A percentile compares a stretch with the other conserved stretches of the same genome.
These are phyloP conservation scores for Oxyruncus cristatus DNA, from an alignment of 2,113 vertebrate genomes.

Conservation along the genomic window DNA sequence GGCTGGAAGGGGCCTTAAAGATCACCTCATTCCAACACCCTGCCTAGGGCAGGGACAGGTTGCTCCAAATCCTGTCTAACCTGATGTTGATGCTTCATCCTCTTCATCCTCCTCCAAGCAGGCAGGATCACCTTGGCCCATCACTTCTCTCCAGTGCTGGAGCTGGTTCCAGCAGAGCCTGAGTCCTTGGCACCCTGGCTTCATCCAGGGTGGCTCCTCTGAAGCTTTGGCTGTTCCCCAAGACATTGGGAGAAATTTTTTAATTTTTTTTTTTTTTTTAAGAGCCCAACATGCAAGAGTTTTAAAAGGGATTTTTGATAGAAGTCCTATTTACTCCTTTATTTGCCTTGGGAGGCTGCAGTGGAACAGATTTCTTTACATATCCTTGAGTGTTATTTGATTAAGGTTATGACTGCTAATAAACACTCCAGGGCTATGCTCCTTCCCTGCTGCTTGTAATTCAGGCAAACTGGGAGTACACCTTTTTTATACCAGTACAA, in stretches of 20 bases:
- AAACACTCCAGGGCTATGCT: constrained; percentile 52
- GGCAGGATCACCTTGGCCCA: neutral
- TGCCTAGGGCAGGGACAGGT: neutral
- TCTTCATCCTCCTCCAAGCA: neutral
- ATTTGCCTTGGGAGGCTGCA: constrained; percentile 65
- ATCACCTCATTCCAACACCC: neutral
- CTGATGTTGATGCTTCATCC: neutral
- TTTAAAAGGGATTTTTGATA: constrained; percentile 56
- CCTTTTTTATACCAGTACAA: neutral
- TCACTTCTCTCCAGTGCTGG: neutral
- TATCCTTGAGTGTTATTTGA: constrained; percentile 71
- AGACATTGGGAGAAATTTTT: neutral
- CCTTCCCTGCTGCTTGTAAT: neutral
- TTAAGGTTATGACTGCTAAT: constrained; percentile 68
- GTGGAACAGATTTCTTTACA: constrained; percentile 55
- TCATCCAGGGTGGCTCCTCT: neutral
- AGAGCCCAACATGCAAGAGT: neutral
- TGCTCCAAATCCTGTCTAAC: neutral
- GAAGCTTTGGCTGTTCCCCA: constrained; percentile 39
- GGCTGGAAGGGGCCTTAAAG: neutral
- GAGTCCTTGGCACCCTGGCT: neutral
- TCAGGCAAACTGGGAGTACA: neutral
- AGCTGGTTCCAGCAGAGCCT: neutral
- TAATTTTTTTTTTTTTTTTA: neutral
- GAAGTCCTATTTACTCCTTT: constrained; percentile 65